These are phyloP conservation scores for Petrocephalus sullivani DNA, from an alignment of 2,797 vertebrate species.

Conservation along the genomic window DNA sequence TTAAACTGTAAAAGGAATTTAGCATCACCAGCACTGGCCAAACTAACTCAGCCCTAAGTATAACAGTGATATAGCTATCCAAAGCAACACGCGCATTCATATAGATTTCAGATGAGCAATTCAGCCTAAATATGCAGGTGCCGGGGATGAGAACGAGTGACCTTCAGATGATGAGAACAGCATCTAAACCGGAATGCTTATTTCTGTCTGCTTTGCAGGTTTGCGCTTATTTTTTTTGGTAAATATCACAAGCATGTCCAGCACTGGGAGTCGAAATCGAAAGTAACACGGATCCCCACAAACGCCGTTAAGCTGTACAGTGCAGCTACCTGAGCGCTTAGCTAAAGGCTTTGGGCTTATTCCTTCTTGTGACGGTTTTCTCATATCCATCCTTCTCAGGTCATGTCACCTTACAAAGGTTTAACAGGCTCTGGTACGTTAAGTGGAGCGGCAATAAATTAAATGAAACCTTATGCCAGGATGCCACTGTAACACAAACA, in stretches of 20 bases:
- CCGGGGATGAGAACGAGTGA: not conserved
- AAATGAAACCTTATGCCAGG: slow-evolving; percentile 5
- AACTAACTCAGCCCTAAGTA: not conserved
- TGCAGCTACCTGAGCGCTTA: not conserved
- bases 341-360: not conserved
- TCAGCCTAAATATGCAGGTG: not conserved
- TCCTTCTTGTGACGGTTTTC: not conserved
- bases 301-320: not conserved
- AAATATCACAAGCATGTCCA: not conserved
- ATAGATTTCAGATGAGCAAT: not conserved
- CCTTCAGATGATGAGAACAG: not conserved
- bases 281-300: not conserved
- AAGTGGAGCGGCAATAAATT: not conserved
- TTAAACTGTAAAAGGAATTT: not conserved
- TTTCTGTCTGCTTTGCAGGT: too few relatives aligned
- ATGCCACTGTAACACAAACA: not conserved
- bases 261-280: not conserved
- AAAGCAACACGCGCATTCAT: not conserved
- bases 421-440: not conserved
- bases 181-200: too few relatives aligned
- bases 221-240: not conserved
- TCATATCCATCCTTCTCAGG: not conserved
- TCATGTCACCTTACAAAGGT: not conserved
- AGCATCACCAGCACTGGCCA: not conserved
- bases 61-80: not conserved